Base-by-base conservation (phyloP, 2,113 vertebrate species). In the Paradoxurus hermaphroditus region DNA sequence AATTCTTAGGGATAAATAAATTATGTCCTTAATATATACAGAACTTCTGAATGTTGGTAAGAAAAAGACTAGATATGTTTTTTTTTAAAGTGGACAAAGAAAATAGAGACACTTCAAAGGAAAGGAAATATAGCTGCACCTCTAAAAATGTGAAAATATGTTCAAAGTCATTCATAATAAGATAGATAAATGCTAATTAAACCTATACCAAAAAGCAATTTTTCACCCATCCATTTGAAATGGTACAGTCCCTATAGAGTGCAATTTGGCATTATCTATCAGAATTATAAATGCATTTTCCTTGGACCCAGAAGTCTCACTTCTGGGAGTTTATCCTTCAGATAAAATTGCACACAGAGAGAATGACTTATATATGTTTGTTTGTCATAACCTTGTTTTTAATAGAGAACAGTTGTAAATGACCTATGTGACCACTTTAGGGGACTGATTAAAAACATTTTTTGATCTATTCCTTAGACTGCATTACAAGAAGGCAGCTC, bases 91-190 rank as follows among this genome's bases (percentile, higher is more conserved):
- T 88, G 44, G 3, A 31, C 11, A 77, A 70, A 46, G 77, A 44
- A 94, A 91, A 72, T 83, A 9, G 5, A 96, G 68, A 67, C 1
- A 73, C 7, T 67, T 89, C 11, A 67, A 19, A 78, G 19, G 51
- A 81, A 90, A 90, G 39, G 2, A 85, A 87, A 83, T 81, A 51
- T 0, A 95, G 73, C 18, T 86, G 5, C 36, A 18, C 9, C 39
- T 93, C 83, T 46, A 88, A 77, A 96, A 95, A 29, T n/a, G 14
- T 92, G 51, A 84, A 84, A 75, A 73, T 86, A 89, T 81, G 16
- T 46, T 51, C 11, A 95, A 31, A 88, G 68, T 94, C 84, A 72
- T 12, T 65, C 21, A 68, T 49, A 75, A 65, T 56, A 79, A 90
- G 39, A 86, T 79, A 78, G 27, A 31, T 77, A 77, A 83, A 59